phyloP scores from a whole-genome alignment of 2,113 vertebrate genomes.

The Lates calcarifer region DNA sequence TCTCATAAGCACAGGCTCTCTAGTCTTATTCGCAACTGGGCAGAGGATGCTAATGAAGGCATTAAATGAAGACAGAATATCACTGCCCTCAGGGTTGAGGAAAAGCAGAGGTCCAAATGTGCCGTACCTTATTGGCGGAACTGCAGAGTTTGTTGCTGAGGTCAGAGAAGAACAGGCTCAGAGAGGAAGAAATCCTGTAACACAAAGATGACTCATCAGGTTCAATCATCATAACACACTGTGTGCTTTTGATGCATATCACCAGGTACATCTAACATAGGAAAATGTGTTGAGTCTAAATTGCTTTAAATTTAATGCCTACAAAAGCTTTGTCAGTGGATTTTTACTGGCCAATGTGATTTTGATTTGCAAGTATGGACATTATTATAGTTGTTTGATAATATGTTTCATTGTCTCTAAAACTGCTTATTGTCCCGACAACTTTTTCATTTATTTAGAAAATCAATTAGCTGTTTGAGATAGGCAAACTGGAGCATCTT shows the following conservation, averaged over 20 bases:
- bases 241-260: background rate
- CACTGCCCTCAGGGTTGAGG: conserved; percentile 5
- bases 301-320: background rate
- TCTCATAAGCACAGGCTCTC: conserved; percentile 51
- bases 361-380: conserved; percentile 17
- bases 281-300: background rate
- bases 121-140: conserved; percentile 53
- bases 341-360: background rate
- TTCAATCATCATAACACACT: conserved; percentile 12
- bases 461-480: conserved; percentile 61
- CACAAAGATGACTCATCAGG: conserved; percentile 51
- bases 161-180: conserved; percentile 38
- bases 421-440: conserved; percentile 36
- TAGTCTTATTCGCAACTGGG: conserved; percentile 28
- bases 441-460: conserved; percentile 47
- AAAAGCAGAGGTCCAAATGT: conserved; percentile 6
- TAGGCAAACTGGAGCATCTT: conserved; percentile 41
- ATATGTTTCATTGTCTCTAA: conserved; percentile 19
- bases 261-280: background rate
- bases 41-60: conserved; percentile 22
- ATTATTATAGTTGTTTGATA: background rate
- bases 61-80: conserved; percentile 16
- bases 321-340: background rate
- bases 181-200: conserved; percentile 64
- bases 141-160: conserved; percentile 28